phyloP scores from a whole-genome alignment of 2,888 invertebrate species.

The Baronia brevicornis region DNA sequence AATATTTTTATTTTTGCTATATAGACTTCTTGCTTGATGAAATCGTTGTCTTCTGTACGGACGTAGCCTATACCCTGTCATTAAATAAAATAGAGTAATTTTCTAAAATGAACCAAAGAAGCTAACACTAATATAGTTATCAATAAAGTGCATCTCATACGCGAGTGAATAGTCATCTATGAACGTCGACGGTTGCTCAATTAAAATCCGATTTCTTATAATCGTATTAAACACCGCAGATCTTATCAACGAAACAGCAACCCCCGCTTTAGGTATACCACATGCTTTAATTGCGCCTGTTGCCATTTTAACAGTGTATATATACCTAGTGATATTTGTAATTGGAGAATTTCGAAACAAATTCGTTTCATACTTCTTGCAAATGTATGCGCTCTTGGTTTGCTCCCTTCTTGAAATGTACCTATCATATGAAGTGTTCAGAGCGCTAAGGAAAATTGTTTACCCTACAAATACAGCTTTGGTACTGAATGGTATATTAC shows the following conservation, averaged over 20 bases:
- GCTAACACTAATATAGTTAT: constrained; percentile 3
- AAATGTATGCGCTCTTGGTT: constrained; percentile 39
- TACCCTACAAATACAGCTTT: constrained; percentile 25
- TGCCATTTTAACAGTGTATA: constrained; percentile 40
- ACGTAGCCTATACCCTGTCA: too few relatives aligned
- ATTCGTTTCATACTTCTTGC: constrained; percentile 38
- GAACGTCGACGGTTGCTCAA: constrained; percentile 33
- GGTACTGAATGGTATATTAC: constrained; percentile 47
- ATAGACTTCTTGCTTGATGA: too few relatives aligned
- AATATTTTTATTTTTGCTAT: too few relatives aligned
- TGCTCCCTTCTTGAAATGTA: constrained; percentile 35
- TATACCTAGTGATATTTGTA: constrained; percentile 38
- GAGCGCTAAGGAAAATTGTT: constrained; percentile 23
- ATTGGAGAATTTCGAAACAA: constrained; percentile 25
- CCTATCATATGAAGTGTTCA: constrained; percentile 37
- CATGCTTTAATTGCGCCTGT: constrained; percentile 48
- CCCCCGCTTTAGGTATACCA: constrained; percentile 31
- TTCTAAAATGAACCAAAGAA: neutral
- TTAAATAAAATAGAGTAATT: neutral
- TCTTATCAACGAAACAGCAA: constrained; percentile 48
- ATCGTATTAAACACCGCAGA: constrained; percentile 48
- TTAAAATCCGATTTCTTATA: constrained; percentile 39
- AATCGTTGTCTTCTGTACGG: too few relatives aligned
- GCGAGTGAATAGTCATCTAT: constrained; percentile 31
- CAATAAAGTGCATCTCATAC: constrained; percentile 30